Conservation (phyloP, 1,140 invertebrate genomes). For the Drosophila tristis region DNA sequence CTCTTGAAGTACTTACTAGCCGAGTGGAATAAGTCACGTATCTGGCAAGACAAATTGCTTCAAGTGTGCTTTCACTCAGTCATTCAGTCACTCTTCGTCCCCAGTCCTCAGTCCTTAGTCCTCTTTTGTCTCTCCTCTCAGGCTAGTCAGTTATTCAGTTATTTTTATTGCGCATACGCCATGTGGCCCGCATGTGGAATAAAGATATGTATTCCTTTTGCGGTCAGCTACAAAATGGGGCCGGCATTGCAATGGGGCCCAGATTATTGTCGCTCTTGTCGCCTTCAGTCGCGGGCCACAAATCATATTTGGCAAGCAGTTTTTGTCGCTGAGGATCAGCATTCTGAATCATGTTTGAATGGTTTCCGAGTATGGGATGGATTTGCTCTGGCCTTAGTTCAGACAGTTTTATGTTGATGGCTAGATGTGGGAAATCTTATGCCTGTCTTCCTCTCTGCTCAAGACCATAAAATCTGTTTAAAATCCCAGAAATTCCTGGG, state of each 20-base stretch:
- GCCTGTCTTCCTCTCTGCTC: background rate
- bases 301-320: conserved; percentile 32
- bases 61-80: conserved; percentile 63
- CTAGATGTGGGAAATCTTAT: background rate
- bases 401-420: conserved; percentile 27
- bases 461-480: conserved; percentile 8
- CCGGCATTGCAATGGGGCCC: conserved; percentile 14
- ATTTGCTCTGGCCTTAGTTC: conserved; percentile 19
- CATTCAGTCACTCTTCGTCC: conserved; percentile 20
- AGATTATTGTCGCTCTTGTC: conserved; percentile 43
- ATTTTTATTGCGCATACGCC: conserved; percentile 78
- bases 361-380: conserved; percentile 3
- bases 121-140: conserved; percentile 5
- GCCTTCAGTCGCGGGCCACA: conserved; percentile 24
- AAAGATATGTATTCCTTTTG: conserved; percentile 48
- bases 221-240: conserved; percentile 72
- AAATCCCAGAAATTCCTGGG: conserved; percentile 25
- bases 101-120: conserved; percentile 19
- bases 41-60: conserved; percentile 76
- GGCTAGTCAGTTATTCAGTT: conserved; percentile 63
- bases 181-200: conserved; percentile 48
- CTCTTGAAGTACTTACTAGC: conserved; percentile 20
- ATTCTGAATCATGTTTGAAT: background rate
- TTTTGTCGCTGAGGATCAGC: conserved; percentile 4
- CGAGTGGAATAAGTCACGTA: conserved; percentile 71